A percentile compares a stretch with the other conserved stretches of the same genome.
phyloP scores from a whole-genome alignment of 2,797 vertebrate genomes.

The Molothrus ater region DNA sequence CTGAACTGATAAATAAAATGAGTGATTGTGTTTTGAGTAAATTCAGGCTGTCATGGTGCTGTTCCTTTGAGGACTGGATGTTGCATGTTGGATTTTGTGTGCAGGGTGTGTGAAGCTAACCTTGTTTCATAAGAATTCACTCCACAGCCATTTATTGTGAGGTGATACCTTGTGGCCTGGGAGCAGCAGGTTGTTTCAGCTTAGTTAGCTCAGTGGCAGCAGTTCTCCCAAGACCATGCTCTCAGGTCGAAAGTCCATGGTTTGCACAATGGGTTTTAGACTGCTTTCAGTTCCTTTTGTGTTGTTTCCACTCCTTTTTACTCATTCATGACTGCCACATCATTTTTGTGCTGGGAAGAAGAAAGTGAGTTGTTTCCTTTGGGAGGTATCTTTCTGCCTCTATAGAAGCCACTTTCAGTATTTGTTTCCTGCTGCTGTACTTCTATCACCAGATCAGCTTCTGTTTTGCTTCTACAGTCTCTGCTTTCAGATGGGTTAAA shows the following conservation, averaged over 20 bases:
- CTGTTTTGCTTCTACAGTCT: neutral
- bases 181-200: neutral
- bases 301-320: constrained; percentile 17
- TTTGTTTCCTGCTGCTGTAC: constrained; percentile 19
- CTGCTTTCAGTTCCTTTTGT: constrained; percentile 1
- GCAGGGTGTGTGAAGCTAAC: neutral
- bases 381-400: neutral
- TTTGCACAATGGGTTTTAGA: constrained; percentile 5
- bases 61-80: neutral
- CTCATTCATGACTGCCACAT: neutral
- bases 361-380: constrained; percentile 16
- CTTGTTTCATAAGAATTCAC: neutral
- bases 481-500: neutral
- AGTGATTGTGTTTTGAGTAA: neutral
- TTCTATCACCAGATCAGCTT: neutral
- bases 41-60: neutral
- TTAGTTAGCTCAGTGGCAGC: neutral
- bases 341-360: constrained; percentile 19
- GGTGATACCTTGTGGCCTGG: neutral
- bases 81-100: neutral
- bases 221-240: neutral
- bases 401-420: neutral
- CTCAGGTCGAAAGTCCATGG: neutral
- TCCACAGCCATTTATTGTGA: neutral
- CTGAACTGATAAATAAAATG: constrained; percentile 7